Evolutionary conservation across 2,113 vertebrate species (phyloP).

Genomic region (Rhinopomastus cyanomelas): DNA sequence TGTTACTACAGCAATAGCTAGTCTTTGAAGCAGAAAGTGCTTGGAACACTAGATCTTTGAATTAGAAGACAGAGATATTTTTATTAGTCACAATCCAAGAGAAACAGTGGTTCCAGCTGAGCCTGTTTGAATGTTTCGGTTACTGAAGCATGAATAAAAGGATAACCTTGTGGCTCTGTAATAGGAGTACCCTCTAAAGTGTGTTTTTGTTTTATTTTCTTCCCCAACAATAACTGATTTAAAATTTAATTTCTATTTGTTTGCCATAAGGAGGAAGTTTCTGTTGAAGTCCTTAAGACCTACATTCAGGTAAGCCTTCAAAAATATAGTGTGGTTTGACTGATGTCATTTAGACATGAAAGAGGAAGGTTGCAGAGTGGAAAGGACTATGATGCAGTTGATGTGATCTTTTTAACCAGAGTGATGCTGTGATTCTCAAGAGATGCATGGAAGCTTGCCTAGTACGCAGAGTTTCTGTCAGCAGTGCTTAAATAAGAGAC

Average conservation of each 20-base stretch:
- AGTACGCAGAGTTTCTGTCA: not conserved
- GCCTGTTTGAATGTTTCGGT: not conserved
- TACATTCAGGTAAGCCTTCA: slow-evolving; percentile 84
- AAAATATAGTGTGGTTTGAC: not conserved
- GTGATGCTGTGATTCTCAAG: not conserved
- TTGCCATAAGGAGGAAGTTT: slow-evolving; percentile 84
- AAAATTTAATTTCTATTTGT: slow-evolving; percentile 37
- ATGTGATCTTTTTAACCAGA: not conserved
- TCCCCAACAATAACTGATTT: not conserved
- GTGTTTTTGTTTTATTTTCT: not conserved
- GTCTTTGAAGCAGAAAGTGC: not conserved
- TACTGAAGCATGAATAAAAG: not conserved
- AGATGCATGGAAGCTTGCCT: not conserved
- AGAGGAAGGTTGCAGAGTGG: not conserved
- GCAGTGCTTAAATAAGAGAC: not conserved
- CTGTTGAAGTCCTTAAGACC: slow-evolving; percentile 85
- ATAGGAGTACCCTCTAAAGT: not conserved
- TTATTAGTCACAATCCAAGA: not conserved
- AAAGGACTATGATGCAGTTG: not conserved
- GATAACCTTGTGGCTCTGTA: not conserved
- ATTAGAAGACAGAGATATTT: not conserved
- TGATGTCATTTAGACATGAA: not conserved
- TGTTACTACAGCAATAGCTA: not conserved
- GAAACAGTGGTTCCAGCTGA: not conserved
- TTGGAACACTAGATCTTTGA: not conserved